Percentiles rank a stretch among this genome's conserved stretches.
These are phyloP conservation scores for Palythoa grandis DNA, from an alignment of 92 coral and sea anemone genomes.

Conservation along the genomic window DNA sequence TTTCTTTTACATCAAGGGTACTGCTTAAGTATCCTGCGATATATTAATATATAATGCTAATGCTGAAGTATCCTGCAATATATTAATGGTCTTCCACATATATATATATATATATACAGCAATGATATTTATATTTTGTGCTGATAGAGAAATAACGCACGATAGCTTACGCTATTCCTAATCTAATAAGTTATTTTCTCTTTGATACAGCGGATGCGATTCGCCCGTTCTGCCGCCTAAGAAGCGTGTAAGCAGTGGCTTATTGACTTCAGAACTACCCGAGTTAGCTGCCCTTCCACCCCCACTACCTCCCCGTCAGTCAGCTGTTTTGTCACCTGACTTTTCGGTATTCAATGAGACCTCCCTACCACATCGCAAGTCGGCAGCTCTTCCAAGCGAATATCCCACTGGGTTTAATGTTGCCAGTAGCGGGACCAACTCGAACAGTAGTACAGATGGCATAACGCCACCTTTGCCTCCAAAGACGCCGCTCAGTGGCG, in stretches of 20 bases:
- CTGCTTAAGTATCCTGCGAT: too few species aligned
- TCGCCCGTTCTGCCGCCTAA: conserved; percentile 43
- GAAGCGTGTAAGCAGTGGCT: conserved; percentile 48
- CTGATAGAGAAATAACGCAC: background rate
- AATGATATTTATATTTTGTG: background rate
- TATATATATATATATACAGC: too few species aligned
- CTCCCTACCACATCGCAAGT: conserved; percentile 52
- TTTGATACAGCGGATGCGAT: conserved; percentile 13
- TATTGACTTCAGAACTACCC: conserved; percentile 24
- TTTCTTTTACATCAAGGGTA: too few species aligned
- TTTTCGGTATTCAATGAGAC: background rate
- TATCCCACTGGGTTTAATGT: background rate
- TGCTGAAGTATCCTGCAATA: too few species aligned
- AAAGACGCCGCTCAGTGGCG: background rate
- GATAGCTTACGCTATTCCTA: background rate
- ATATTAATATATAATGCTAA: too few species aligned
- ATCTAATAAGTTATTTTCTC: background rate
- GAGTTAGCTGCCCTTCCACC: conserved; percentile 36
- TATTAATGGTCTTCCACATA: too few species aligned
- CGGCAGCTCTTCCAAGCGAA: conserved; percentile 38
- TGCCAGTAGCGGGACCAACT: background rate
- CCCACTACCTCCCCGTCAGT: conserved; percentile 59
- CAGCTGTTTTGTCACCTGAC: conserved; percentile 39
- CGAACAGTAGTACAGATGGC: background rate
- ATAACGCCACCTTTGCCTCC: conserved; percentile 28